These are phyloP conservation scores for Lytechinus variegatus DNA, from an alignment of 35 echinoderm and acorn worm species.

Conservation along the genomic window DNA sequence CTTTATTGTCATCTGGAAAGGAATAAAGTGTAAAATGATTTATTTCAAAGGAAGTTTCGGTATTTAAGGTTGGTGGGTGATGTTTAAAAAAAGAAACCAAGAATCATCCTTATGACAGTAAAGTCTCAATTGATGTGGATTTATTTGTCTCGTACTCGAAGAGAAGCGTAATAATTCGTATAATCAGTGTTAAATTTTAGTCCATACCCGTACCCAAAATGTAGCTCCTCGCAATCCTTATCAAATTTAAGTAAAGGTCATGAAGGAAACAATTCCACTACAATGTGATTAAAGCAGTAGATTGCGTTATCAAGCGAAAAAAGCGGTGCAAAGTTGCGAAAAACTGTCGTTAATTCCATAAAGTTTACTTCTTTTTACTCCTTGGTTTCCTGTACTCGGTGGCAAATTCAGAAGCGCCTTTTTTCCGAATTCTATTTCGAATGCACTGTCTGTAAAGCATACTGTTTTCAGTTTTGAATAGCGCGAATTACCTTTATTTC, in stretches of 20 bases:
- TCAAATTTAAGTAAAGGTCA: background rate
- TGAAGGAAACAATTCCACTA: background rate
- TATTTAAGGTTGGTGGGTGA: too few relatives aligned
- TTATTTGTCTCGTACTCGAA: background rate
- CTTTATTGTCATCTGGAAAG: too few relatives aligned
- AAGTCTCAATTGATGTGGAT: background rate
- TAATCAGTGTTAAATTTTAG: background rate
- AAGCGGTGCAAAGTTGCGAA: background rate
- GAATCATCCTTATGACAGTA: background rate
- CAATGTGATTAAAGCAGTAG: background rate
- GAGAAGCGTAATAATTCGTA: slow-evolving; percentile 12
- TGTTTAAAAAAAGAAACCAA: background rate
- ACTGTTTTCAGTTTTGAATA: background rate
- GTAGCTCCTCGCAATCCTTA: background rate
- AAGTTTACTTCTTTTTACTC: background rate
- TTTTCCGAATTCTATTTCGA: background rate
- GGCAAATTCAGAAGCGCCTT: background rate
- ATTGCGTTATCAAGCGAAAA: background rate
- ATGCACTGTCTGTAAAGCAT: too few relatives aligned
- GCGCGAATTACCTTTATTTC: too few relatives aligned
- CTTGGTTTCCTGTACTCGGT: background rate
- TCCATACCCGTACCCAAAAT: background rate
- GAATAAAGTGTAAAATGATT: too few relatives aligned
- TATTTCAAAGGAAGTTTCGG: too few relatives aligned
- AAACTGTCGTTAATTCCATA: background rate